Conservation (phyloP, 2,113 vertebrate genomes). For the Datnioides undecimradiatus region DNA sequence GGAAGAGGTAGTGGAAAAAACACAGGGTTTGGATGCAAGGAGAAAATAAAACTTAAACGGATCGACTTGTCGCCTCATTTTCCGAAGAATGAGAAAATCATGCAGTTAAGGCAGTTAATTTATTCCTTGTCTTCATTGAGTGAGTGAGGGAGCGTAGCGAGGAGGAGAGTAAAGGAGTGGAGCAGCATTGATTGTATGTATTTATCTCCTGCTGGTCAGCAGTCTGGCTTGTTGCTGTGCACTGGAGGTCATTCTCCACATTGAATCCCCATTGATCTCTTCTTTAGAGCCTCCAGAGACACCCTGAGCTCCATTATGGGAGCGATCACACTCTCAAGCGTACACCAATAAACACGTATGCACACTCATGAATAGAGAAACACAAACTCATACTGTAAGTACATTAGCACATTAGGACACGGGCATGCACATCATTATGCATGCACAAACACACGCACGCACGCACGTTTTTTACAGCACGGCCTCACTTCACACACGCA, state of each 20-base stretch:
- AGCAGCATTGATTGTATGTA: constrained; percentile 77
- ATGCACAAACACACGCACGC: constrained; percentile 39
- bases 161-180: constrained; percentile 47
- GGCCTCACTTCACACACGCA: constrained; percentile 23
- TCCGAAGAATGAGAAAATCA: constrained; percentile 69
- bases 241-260: constrained; percentile 74
- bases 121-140: constrained; percentile 73
- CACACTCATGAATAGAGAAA: constrained; percentile 59
- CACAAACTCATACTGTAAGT: constrained; percentile 49
- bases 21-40: not conserved
- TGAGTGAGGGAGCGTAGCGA: constrained; percentile 58
- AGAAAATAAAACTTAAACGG: constrained; percentile 38
- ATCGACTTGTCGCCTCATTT: constrained; percentile 52
- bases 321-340: constrained; percentile 64
- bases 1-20: not conserved
- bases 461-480: constrained; percentile 25
- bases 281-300: constrained; percentile 67
- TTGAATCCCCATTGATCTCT: constrained; percentile 79
- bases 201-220: constrained; percentile 82
- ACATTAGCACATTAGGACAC: constrained; percentile 44
- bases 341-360: constrained; percentile 55
- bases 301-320: constrained; percentile 67
- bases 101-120: constrained; percentile 74
- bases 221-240: constrained; percentile 75
- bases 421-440: constrained; percentile 35